Evolutionary conservation across 1,140 invertebrate genomes (phyloP).

Genomic region (Sitophilus oryzae): DNA sequence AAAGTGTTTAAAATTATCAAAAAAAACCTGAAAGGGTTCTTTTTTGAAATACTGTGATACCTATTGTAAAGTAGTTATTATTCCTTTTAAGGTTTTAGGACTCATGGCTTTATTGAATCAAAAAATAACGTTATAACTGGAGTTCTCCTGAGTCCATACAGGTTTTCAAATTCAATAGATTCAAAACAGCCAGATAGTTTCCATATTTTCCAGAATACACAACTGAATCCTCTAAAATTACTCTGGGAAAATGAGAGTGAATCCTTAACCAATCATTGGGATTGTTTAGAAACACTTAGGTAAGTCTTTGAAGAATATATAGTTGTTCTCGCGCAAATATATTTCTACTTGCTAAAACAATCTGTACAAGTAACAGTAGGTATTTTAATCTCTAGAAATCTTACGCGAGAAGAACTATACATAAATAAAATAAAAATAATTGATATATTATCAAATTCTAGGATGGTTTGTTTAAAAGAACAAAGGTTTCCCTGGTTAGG

Average conservation of each 20-base stretch:
- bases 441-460: too few relatives aligned
- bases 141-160: conserved; percentile 24
- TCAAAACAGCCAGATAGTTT: conserved; percentile 24
- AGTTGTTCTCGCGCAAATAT: too few relatives aligned
- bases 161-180: conserved; percentile 22
- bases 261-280: conserved; percentile 29
- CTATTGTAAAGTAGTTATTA: too few relatives aligned
- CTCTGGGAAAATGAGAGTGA: conserved; percentile 27
- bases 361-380: too few relatives aligned
- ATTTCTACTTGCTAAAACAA: too few relatives aligned
- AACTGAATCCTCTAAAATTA: conserved; percentile 25
- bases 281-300: conserved; percentile 35
- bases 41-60: too few relatives aligned
- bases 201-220: conserved; percentile 26
- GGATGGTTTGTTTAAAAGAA: conserved; percentile 32
- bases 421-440: too few relatives aligned
- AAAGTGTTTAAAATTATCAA: too few relatives aligned
- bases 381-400: too few relatives aligned
- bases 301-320: conserved; percentile 12
- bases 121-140: conserved; percentile 25
- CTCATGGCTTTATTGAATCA: conserved; percentile 28
- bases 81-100: conserved; percentile 10
- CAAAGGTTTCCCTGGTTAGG: conserved; percentile 35
- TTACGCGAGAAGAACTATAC: too few relatives aligned
- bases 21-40: too few relatives aligned